Conservation (phyloP, 2,113 vertebrate species). For the Heterochromis multidens region DNA sequence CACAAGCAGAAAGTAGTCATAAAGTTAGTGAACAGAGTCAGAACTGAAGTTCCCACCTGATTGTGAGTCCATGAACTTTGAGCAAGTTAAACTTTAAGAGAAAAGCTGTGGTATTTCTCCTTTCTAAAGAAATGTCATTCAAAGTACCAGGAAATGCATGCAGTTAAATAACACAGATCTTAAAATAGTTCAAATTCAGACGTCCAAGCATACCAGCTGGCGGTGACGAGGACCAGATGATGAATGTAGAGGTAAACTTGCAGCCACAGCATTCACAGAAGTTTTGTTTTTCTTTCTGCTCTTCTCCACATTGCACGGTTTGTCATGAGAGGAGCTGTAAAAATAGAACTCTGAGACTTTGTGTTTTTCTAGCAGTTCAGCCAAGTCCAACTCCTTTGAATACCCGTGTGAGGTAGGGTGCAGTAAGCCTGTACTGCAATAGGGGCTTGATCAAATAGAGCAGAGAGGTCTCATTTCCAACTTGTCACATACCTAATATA, state of each 20-base stretch:
- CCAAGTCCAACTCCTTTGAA: not conserved
- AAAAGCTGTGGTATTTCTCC: not conserved
- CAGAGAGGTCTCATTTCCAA: not conserved
- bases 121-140: not conserved
- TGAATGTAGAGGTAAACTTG: not conserved
- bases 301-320: not conserved
- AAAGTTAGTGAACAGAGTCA: not conserved
- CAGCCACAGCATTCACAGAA: not conserved
- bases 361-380: not conserved
- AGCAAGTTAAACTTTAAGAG: not conserved
- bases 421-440: not conserved
- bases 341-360: not conserved
- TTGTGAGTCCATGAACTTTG: not conserved
- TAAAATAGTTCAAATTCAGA: not conserved
- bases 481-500: not conserved
- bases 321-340: not conserved
- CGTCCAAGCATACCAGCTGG: not conserved
- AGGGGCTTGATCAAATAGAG: not conserved
- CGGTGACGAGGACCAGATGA: not conserved
- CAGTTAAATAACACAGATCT: not conserved
- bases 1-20: not conserved
- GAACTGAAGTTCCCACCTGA: not conserved
- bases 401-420: not conserved
- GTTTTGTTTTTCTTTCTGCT: not conserved
- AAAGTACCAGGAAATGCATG: not conserved